Base-by-base conservation (phyloP, 1,140 invertebrate species). In the Aphelinus certus region DNA sequence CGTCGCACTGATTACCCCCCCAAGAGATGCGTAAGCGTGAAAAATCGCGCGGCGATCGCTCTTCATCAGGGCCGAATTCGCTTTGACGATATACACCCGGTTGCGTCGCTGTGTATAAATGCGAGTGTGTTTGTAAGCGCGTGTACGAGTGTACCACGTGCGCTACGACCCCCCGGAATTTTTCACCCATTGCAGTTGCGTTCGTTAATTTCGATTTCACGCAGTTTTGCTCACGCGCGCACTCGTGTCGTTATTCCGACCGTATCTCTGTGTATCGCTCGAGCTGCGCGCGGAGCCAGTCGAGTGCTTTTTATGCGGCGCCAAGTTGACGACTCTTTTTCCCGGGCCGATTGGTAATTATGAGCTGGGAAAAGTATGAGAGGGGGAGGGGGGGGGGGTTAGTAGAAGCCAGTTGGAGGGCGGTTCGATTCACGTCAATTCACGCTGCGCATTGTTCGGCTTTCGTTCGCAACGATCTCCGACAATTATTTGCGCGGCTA, bases 151-250 rank as follows among this genome's bases (percentile, higher is more conserved):
- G 26, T 26, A 26, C 26, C 26, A 7, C 58, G 1, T 1, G 0
- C 46, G 53, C 63, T 60, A 46, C 26, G n/a, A 9, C n/a, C 26
- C 26, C n/a, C 10, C 43, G 7, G 4, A 53, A 66, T 58, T 66
- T 65, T 45, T 9, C 3, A 49, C 42, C 60, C 26, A 26, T 26
- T 26, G 26, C 26, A 0, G 26, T 26, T 26, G 3, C 46, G 7
- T 86, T 87, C 86, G 85, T 87, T 87, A 87, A 87, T 87, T 87
- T 87, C 85, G 86, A 87, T 87, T 87, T 87, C 86, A 82, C 84
- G 80, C 80, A 83, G 81, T 84, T 83, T 82, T 83, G 82, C 83
- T 78, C 78, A 64, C 70, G 61, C 57, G 67, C 66, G 49, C 63
- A 4, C 26, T 42, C 55, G 26, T 26, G 26, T 26, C 26, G 26